phyloP scores from a whole-genome alignment of 2,113 vertebrate species.

The Psophia crepitans region DNA sequence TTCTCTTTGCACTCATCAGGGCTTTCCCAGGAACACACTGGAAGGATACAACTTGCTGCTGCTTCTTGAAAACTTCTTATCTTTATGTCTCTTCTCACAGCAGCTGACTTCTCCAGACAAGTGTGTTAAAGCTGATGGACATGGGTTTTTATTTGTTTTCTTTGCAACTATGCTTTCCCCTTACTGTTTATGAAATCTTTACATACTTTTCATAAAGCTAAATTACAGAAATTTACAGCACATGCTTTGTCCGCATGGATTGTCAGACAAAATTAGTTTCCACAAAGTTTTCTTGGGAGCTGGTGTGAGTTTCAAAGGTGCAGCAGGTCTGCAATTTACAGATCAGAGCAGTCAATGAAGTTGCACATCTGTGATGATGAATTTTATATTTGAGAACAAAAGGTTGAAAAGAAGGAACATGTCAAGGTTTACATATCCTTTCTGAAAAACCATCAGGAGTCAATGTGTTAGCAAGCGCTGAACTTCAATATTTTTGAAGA shows the following conservation, averaged over 20 bases:
- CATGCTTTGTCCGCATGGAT: background rate
- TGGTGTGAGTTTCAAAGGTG: background rate
- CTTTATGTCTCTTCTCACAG: background rate
- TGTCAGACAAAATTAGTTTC: background rate
- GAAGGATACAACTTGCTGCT: background rate
- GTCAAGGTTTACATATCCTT: background rate
- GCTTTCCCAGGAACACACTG: background rate
- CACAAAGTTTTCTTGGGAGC: background rate
- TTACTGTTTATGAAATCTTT: background rate
- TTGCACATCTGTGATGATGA: background rate
- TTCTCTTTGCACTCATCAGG: slow-evolving; percentile 26
- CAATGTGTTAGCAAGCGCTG: background rate
- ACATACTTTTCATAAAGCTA: background rate
- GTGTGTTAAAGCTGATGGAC: background rate
- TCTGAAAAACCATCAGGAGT: background rate
- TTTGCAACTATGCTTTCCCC: background rate
- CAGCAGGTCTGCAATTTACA: background rate
- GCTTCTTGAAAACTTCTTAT: background rate
- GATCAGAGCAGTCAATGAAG: background rate
- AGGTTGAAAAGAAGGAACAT: background rate
- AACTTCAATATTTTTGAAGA: background rate
- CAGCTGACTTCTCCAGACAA: background rate
- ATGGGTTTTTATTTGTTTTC: background rate
- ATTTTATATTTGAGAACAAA: background rate
- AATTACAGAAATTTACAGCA: background rate